phyloP scores from a whole-genome alignment of 2,113 vertebrate species.

The Macrotus californicus region DNA sequence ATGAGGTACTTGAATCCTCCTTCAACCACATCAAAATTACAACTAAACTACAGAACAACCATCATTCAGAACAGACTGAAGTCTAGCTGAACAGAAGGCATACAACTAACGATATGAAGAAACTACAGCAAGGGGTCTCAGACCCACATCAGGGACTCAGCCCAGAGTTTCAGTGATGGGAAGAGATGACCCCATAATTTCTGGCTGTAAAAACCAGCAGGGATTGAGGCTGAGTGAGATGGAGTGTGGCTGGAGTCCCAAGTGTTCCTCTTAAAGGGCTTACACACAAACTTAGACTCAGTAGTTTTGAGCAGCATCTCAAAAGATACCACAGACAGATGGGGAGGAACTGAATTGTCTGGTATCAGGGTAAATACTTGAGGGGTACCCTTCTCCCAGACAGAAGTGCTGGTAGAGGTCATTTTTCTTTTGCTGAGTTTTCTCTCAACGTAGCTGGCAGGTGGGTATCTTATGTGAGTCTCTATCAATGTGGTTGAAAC shows the following conservation, averaged over 20 bases:
- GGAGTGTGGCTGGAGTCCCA: not conserved
- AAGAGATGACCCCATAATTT: not conserved
- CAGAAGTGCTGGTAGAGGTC: not conserved
- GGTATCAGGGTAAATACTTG: not conserved
- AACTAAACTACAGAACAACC: not conserved
- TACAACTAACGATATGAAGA: not conserved
- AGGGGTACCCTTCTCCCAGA: not conserved
- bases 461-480: not conserved
- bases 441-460: not conserved
- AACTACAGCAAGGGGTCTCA: not conserved
- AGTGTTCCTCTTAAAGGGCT: not conserved
- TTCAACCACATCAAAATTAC: not conserved
- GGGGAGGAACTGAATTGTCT: not conserved
- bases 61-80: not conserved
- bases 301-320: not conserved
- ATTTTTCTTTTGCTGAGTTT: not conserved
- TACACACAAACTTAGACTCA: not conserved
- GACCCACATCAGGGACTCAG: not conserved
- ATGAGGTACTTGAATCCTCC: not conserved
- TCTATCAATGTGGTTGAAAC: not conserved
- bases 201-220: not conserved
- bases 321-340: not conserved
- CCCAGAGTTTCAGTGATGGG: not conserved
- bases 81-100: not conserved
- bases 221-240: not conserved